A percentile compares a stretch with the other conserved stretches of the same genome.
These are phyloP conservation scores for Napeogenes sylphis DNA, from an alignment of 2,888 invertebrate species.

Conservation along the genomic window DNA sequence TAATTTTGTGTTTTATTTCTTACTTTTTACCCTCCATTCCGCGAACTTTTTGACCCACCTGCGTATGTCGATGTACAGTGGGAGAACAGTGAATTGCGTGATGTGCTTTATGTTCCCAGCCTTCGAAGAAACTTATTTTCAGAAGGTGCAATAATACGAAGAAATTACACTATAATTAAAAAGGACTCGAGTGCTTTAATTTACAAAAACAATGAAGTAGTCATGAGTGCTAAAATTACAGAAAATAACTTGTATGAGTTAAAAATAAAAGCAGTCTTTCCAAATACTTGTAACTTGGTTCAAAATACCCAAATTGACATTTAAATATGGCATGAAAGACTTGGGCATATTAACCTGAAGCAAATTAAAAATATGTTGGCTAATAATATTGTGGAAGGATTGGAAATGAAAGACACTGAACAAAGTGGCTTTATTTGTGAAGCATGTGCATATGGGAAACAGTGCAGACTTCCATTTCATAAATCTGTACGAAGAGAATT, in stretches of 20 bases:
- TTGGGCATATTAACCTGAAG: constrained; percentile 23
- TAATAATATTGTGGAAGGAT: constrained; percentile 11
- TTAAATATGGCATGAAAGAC: constrained; percentile 30
- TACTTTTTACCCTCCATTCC: too few relatives aligned
- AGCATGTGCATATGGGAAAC: constrained; percentile 22
- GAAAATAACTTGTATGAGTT: constrained; percentile 29
- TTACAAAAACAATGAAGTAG: constrained; percentile 19
- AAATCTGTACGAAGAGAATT: constrained; percentile 15
- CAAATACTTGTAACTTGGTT: constrained; percentile 26
- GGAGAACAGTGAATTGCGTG: constrained; percentile 25
- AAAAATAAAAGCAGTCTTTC: constrained; percentile 21
- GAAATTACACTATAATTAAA: constrained; percentile 18
- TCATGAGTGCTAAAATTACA: constrained; percentile 23
- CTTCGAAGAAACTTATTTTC: constrained; percentile 25
- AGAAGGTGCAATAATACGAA: constrained; percentile 22
- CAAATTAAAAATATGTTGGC: constrained; percentile 22
- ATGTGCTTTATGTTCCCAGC: constrained; percentile 30
- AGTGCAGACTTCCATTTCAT: constrained; percentile 10
- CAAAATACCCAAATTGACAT: constrained; percentile 23
- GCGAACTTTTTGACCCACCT: too few relatives aligned
- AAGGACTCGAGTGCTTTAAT: constrained; percentile 18
- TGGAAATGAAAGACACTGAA: constrained; percentile 7
- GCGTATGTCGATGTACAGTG: constrained; percentile 36
- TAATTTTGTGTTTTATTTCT: too few relatives aligned
- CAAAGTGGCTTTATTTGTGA: constrained; percentile 16